These are phyloP conservation scores for Plutomurus gul DNA, from an alignment of 1,140 invertebrate genomes.

Conservation along the genomic window DNA sequence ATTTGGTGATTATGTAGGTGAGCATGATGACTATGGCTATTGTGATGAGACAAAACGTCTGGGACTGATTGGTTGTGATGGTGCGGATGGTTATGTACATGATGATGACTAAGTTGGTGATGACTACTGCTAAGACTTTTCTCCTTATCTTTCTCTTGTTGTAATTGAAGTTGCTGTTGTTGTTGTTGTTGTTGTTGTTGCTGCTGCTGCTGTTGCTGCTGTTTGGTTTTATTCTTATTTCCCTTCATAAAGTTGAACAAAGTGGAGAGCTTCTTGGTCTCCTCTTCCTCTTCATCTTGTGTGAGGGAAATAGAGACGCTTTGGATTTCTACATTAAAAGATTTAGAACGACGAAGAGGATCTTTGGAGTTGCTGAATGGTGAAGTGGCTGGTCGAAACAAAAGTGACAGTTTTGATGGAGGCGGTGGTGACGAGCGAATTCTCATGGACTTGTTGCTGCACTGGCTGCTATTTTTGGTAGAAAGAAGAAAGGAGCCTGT, in stretches of 20 bases:
- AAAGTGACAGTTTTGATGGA: constrained; percentile 52
- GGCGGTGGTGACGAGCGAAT: constrained; percentile 48
- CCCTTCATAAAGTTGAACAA: constrained; percentile 52
- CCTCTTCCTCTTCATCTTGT: constrained; percentile 52
- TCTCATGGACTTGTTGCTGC: constrained; percentile 45
- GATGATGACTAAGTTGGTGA: constrained; percentile 23
- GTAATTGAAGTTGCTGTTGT: neutral
- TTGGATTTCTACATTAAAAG: constrained; percentile 53
- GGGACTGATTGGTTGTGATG: constrained; percentile 39
- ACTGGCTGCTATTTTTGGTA: constrained; percentile 6
- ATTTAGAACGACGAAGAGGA: constrained; percentile 49
- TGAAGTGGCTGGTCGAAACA: constrained; percentile 46
- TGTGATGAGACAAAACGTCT: constrained; percentile 41
- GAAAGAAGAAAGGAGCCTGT: constrained; percentile 27
- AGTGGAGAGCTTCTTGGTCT: constrained; percentile 50
- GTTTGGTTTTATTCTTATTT: constrained; percentile 29
- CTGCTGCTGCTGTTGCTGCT: neutral
- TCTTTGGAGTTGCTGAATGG: constrained; percentile 45
- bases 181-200: neutral
- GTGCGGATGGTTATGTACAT: constrained; percentile 36
- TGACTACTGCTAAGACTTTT: constrained; percentile 8
- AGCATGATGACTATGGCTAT: constrained; percentile 1
- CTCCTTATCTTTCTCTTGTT: neutral
- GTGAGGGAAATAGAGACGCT: constrained; percentile 50
- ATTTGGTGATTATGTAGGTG: neutral